These are phyloP conservation scores for Bovichtus diacanthus DNA, from an alignment of 2,797 vertebrate genomes.

Conservation along the genomic window DNA sequence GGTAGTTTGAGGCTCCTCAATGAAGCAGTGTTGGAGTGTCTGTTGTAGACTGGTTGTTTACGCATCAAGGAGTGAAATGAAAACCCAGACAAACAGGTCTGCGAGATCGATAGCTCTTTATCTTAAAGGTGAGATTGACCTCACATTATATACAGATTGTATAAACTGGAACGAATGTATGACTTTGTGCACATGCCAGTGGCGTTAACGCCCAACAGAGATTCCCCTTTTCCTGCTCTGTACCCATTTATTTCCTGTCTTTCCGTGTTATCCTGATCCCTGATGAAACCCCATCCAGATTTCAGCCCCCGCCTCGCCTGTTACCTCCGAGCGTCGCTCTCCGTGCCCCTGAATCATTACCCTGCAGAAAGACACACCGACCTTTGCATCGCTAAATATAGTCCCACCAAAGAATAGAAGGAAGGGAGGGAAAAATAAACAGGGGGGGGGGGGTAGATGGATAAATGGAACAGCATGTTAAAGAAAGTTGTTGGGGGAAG, in stretches of 20 bases:
- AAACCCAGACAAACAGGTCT: slow-evolving; percentile 36
- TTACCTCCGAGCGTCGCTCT: slow-evolving; percentile 53
- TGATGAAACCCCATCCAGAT: slow-evolving; percentile 59
- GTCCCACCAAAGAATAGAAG: slow-evolving; percentile 81
- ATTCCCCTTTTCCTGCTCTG: slow-evolving; percentile 69
- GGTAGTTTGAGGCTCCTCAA: slow-evolving; percentile 64
- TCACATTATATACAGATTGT: neutral
- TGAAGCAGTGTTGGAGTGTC: slow-evolving; percentile 53
- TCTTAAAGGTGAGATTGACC: neutral
- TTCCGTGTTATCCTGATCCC: slow-evolving; percentile 66
- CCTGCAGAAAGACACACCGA: slow-evolving; percentile 75
- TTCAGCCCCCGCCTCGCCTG: slow-evolving; percentile 29
- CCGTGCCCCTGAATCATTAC: slow-evolving; percentile 72
- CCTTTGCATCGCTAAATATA: slow-evolving; percentile 86
- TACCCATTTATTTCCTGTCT: slow-evolving; percentile 72
- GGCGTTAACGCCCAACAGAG: slow-evolving; percentile 44
- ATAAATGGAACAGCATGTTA: slow-evolving; percentile 68
- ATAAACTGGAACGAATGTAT: neutral
- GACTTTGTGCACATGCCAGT: no score
- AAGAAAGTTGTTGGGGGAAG: slow-evolving; percentile 53
- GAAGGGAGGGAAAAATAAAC: slow-evolving; percentile 82
- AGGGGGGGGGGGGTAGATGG: slow-evolving; percentile 65
- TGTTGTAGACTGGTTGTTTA: slow-evolving; percentile 55
- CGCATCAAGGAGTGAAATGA: slow-evolving; percentile 9
- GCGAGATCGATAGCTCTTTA: neutral